phyloP scores from a whole-genome alignment of 2,113 vertebrate species.

The Gopherus flavomarginatus region DNA sequence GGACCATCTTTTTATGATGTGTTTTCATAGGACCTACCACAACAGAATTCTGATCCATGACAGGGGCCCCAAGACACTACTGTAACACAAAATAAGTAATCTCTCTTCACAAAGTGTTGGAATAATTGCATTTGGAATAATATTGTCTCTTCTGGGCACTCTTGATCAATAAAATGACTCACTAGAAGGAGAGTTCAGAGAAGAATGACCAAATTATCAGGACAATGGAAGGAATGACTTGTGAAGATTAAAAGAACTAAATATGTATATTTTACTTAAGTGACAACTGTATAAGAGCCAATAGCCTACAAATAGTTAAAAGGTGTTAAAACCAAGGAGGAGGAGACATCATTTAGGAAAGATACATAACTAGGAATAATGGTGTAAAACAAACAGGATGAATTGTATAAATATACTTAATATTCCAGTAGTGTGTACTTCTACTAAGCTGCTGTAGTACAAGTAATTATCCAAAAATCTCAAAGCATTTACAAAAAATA shows the following conservation, averaged over 20 bases:
- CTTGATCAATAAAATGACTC: background rate
- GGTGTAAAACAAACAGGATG: background rate
- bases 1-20: too few species aligned
- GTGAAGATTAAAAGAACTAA: background rate
- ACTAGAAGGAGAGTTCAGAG: background rate
- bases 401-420: background rate
- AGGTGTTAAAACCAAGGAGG: background rate
- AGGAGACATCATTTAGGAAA: background rate
- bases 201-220: background rate
- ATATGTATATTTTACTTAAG: background rate
- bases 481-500: fast-evolving
- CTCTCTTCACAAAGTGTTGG: background rate
- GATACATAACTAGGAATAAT: background rate
- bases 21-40: too few species aligned
- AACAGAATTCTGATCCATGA: too few species aligned
- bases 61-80: too few species aligned
- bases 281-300: too few species aligned
- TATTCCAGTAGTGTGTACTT: background rate
- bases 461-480: background rate
- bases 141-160: background rate
- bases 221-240: background rate
- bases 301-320: background rate
- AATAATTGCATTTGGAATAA: background rate
- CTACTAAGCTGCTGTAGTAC: background rate
- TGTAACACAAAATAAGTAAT: background rate